Evolutionary conservation across 2,113 vertebrate genomes (phyloP), one percentile per base, ranked within the genome.

Genomic region (Crypturellus undulatus): DNA sequence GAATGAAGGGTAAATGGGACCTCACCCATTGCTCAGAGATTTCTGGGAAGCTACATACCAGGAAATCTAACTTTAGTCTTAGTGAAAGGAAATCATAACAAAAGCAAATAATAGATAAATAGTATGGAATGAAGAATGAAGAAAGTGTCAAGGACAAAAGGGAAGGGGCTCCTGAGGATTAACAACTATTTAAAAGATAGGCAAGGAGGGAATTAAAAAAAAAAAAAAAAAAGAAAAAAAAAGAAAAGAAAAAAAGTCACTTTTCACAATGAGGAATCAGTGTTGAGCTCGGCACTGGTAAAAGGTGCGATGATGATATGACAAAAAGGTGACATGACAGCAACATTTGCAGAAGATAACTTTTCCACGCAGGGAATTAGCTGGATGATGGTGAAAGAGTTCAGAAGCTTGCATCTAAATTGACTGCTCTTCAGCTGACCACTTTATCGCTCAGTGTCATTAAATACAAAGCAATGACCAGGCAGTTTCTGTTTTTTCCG

Each of bases 191-290:
- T 80, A 62, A 79, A 85, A 90, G 65, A 90, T 49, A 88, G 12
- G 30, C 93, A 92, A 90, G 59, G 80, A 78, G 62, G 83, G 54
- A 83, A 73, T 47, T 19, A 90, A 86, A 90, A 93, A 58, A 26
- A 70, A 89, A 82, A 12, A 38, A 26, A 70, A 89, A 82, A 12
- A 38, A n/a, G n/a, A 86, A 90, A 93, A 58, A 26, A 70, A 89
- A 82, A 12, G 36, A 26, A 70, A 89, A 82, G 10, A 38, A 26
- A 70, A 89, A 82, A 12, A 34, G 49, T 56, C 59, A 67, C 70
- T 93, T 90, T 84, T 93, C 79, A 92, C 86, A 94, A 92, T 18
- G n/a, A 77, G 54, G 80, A 92, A 92, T 65, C 80, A 62, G 45
- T 73, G 64, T 28, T 89, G 64, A 92, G 52, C 91, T 77, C 80